Conservation (phyloP, 2,113 vertebrate species). For the Perca schrenkii region DNA sequence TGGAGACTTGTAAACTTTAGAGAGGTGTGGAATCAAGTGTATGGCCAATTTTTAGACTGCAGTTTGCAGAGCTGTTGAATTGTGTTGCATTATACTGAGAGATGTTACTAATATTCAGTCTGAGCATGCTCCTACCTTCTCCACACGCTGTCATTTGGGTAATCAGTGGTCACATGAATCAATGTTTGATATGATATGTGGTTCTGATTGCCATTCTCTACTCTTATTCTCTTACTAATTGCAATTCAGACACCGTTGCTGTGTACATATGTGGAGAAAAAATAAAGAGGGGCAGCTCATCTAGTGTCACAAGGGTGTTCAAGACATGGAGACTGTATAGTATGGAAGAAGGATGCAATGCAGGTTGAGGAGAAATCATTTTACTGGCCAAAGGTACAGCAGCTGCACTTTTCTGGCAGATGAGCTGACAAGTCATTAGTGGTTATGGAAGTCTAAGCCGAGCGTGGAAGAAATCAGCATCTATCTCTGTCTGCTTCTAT, state of each 20-base stretch:
- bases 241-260: constrained; percentile 15
- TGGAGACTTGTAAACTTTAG: too few species aligned
- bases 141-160: not conserved
- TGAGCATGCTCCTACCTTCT: not conserved
- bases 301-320: constrained; percentile 1
- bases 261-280: not conserved
- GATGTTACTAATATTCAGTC: too few species aligned
- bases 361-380: constrained; percentile 17
- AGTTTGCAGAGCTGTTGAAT: too few species aligned
- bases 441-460: constrained; percentile 36
- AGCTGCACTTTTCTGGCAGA: constrained; percentile 28
- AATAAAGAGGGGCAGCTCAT: constrained; percentile 11
- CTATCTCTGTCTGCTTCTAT: constrained; percentile 21
- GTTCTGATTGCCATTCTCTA: not conserved
- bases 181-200: not conserved
- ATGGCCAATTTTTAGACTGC: too few species aligned
- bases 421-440: constrained; percentile 45
- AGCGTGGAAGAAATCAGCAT: constrained; percentile 39
- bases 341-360: constrained; percentile 7
- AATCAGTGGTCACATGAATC: not conserved
- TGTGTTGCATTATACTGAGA: too few species aligned
- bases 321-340: not conserved
- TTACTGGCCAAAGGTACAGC: constrained; percentile 15
- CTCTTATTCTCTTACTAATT: not conserved
- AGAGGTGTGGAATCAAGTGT: too few species aligned